Evolutionary conservation across 2,797 vertebrate genomes (phyloP), one percentile per base, ranked within the genome.

Genomic region (Gorsachius magnificus): DNA sequence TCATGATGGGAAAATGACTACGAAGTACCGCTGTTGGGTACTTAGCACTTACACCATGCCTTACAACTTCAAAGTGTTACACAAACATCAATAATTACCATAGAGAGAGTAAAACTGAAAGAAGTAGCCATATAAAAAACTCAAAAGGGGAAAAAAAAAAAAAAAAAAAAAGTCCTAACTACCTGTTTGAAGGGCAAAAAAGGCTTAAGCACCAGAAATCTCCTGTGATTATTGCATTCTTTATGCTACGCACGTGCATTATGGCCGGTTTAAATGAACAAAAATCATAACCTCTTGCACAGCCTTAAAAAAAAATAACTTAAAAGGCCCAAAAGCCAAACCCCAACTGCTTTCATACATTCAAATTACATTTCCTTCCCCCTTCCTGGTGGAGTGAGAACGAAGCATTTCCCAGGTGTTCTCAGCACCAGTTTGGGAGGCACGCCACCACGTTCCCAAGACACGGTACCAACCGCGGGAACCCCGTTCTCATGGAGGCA

Each of bases 351-450:
- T 87, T 87, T 83, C 50, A 68, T 10, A 60, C 13, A 29, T 61
- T 57, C 54, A 51, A 95, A 91, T 57, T 65, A 54, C 22, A 72
- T 70, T 96, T 89, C 78, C 70, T 90, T 84, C 74, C 60, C 71
- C 63, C 43, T 95, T 93, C 83, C 94, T 77, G 6, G 7, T 74
- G 21, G 79, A 84, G 76, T 53, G 81, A 92, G 88, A 35, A 57
- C 31, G 35, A 90, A 97, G 83, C 72, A 64, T 35, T 95, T 93
- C 95, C 97, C 93, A 97, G 94, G 96, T 93, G 95, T 87, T 95
- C 96, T 83, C 82, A 96, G 17, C 56, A 96, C 96, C 79, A 82
- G 82, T 89, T 93, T 96, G 87, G 78, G 78, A 97, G 78, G 78
- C 83, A 28, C 41, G 89, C 94, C 96, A 95, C 84, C 28, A 46